A percentile compares a stretch with the other conserved stretches of the same genome.
Conservation (phyloP, 2,888 invertebrate species). For the Papilio protenor region DNA sequence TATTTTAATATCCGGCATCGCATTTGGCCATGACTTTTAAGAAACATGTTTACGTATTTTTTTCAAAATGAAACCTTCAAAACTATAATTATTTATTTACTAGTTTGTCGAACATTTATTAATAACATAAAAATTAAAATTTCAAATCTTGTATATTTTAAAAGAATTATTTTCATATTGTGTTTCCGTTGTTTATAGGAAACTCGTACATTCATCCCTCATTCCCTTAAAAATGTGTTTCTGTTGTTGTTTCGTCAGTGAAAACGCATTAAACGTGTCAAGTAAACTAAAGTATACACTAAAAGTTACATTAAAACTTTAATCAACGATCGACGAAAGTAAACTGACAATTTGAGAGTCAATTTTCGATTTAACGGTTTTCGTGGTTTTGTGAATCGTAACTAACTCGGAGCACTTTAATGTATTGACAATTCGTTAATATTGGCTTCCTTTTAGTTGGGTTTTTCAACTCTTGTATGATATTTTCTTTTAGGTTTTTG, state of each 20-base stretch:
- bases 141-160: background rate
- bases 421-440: constrained; percentile 11
- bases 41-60: constrained; percentile 8
- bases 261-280: background rate
- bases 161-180: background rate
- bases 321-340: constrained; percentile 23
- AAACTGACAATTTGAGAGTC: constrained; percentile 36
- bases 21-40: constrained; percentile 32
- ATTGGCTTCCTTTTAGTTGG: background rate
- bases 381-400: constrained; percentile 34
- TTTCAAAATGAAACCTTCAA: constrained; percentile 2
- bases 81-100: constrained; percentile 4
- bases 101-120: background rate
- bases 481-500: background rate
- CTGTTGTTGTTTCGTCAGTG: background rate
- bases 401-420: constrained; percentile 26
- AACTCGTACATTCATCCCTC: background rate
- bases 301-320: constrained; percentile 6
- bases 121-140: background rate
- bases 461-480: background rate
- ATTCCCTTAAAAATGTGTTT: background rate
- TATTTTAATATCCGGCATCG: constrained; percentile 39
- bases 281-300: background rate
- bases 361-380: constrained; percentile 39
- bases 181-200: background rate